These are phyloP conservation scores for Centropristis striata DNA, from an alignment of 2,113 vertebrate species.

Conservation along the genomic window DNA sequence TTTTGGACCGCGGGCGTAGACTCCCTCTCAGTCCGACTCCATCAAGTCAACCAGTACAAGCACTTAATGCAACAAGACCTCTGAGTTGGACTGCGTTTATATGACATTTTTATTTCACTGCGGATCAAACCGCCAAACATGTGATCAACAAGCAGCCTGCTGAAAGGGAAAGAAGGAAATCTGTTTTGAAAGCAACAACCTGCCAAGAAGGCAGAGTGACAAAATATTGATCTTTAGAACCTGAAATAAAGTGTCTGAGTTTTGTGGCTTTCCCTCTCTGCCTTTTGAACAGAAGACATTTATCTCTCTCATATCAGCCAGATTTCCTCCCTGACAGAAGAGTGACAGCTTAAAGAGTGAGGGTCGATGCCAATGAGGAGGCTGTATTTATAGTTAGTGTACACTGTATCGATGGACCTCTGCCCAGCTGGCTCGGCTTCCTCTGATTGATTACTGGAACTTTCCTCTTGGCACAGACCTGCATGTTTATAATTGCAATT, in stretches of 20 bases:
- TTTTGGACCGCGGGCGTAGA: neutral
- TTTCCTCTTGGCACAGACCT: slow-evolving; percentile 56
- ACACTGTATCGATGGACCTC: slow-evolving; percentile 10
- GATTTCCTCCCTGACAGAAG: neutral
- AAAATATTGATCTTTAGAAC: neutral
- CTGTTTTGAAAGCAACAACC: no score
- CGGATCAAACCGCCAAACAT: no score
- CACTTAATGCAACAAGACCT: neutral
- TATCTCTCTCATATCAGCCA: neutral
- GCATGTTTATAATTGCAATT: slow-evolving; percentile 60
- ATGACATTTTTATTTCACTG: neutral
- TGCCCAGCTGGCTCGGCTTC: slow-evolving; percentile 19
- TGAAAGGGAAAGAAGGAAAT: neutral
- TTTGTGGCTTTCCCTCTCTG: neutral
- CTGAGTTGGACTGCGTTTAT: neutral
- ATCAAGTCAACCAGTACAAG: neutral
- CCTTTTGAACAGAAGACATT: neutral
- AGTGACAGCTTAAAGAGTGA: neutral
- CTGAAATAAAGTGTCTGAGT: neutral
- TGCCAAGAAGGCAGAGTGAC: neutral
- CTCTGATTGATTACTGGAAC: slow-evolving; percentile 55
- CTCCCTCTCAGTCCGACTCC: neutral
- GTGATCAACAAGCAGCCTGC: neutral
- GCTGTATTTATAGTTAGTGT: neutral
- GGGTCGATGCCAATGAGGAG: neutral